These are phyloP conservation scores for Ophthalmolycus amberensis DNA, from an alignment of 2,113 vertebrate species.

Conservation along the genomic window DNA sequence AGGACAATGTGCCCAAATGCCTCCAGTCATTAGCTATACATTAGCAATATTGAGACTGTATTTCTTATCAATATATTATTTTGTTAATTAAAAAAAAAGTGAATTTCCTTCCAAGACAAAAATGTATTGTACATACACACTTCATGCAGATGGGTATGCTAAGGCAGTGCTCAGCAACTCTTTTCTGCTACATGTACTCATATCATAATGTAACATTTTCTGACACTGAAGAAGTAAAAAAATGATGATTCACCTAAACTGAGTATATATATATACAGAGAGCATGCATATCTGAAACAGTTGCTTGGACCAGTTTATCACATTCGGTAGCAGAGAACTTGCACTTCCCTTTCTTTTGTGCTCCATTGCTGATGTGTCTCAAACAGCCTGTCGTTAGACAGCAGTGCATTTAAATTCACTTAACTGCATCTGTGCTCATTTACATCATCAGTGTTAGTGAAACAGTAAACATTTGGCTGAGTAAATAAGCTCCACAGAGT, in stretches of 20 bases:
- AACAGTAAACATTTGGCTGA: slow-evolving; percentile 28
- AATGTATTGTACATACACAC: background rate
- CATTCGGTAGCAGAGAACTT: background rate
- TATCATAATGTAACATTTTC: background rate
- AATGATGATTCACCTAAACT: background rate
- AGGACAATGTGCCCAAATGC: background rate
- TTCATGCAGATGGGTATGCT: background rate
- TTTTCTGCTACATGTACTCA: background rate
- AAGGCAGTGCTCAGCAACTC: background rate
- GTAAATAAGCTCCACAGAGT: slow-evolving; percentile 36
- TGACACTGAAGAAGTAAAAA: background rate
- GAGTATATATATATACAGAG: background rate
- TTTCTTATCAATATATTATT: background rate
- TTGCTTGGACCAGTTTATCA: background rate
- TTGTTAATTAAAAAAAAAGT: background rate
- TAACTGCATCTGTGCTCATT: slow-evolving; percentile 50
- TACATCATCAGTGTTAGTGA: slow-evolving; percentile 33
- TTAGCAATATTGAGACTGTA: background rate
- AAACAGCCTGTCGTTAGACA: slow-evolving; percentile 3
- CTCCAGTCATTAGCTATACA: background rate
- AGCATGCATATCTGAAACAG: background rate
- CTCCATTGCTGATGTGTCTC: slow-evolving; percentile 42
- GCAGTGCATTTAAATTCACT: slow-evolving; percentile 48
- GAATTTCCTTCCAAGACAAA: background rate
- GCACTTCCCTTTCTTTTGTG: slow-evolving; percentile 13